Base-by-base conservation (phyloP, 2,797 vertebrate species). In the Fistularia tabacaria region DNA sequence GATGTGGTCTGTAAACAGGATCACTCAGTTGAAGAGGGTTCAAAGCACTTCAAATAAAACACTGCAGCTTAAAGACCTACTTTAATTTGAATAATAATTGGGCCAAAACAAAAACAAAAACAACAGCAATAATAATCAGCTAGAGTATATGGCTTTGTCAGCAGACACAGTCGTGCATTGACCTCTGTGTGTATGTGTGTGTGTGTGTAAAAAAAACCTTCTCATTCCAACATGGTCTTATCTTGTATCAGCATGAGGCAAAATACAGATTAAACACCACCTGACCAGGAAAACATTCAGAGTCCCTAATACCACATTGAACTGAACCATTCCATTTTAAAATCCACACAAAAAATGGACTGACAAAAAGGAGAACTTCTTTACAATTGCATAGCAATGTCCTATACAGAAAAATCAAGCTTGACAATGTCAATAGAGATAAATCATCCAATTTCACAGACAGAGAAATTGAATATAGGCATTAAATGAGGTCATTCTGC, bases 401-500 rank as follows among this genome's bases (percentile, higher is more conserved):
- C 44, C 14, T 7, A 52, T 25, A 14, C 10, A 38, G 8, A 48
- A 49, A 45, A 14, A 57, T 52, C 46, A 11, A 51, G n/a, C 10
- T 14, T 36, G 11, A 40, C 51, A 42, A 37, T 51, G 54, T 49
- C 54, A 64, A 36, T 37, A 3, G 9, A 42, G 46, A 52, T 40
- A 73, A 68, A 65, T 49, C 39, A 50, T 7, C 36, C 53, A 53
- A 69, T 69, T 74, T 56, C 36, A 40, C 15, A 39, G 9, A 38
- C 37, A 54, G 38, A 57, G 60, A 62, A 45, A 65, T 73, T 59
- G 6, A 12, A 64, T 54, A 58, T 9, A 36, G 5, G 15, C 12
- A 59, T 76, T 62, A 71, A 82, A 84, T 77, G 71, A 72, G 77
- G 73, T 57, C 69, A 49, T 14, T 15, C 42, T 37, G 38, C 79